Evolutionary conservation across 2,797 vertebrate species (phyloP).

Genomic region (Tarsius wallacei): DNA sequence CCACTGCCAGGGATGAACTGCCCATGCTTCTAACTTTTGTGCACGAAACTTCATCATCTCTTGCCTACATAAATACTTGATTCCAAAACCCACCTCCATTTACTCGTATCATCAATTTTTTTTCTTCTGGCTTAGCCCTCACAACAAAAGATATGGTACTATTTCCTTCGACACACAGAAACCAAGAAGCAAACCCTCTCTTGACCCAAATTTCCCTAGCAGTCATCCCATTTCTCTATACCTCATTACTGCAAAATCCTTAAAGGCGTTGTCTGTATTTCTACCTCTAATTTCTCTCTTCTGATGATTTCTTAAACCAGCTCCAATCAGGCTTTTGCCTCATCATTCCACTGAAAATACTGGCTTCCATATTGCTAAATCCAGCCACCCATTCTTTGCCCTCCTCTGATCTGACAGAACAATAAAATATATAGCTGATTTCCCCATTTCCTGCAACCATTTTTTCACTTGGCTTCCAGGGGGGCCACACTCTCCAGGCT

Average conservation of each 20-base stretch:
- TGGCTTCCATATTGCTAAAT: neutral
- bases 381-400: neutral
- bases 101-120: neutral
- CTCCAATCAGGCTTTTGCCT: neutral
- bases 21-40: neutral
- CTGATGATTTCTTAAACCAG: neutral
- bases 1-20: neutral
- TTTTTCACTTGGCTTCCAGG: neutral
- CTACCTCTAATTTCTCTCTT: neutral
- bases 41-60: neutral
- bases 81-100: neutral
- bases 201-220: neutral
- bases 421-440: neutral
- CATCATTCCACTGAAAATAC: neutral
- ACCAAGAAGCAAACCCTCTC: neutral
- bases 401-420: conserved; percentile 9
- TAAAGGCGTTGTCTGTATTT: neutral
- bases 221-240: neutral
- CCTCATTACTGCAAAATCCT: neutral
- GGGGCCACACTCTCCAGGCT: neutral
- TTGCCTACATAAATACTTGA: neutral
- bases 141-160: neutral
- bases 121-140: neutral
- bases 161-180: neutral
- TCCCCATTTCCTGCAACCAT: neutral